Evolutionary conservation across 2,888 invertebrate genomes (phyloP).

Genomic region (Harmothoe impar): DNA sequence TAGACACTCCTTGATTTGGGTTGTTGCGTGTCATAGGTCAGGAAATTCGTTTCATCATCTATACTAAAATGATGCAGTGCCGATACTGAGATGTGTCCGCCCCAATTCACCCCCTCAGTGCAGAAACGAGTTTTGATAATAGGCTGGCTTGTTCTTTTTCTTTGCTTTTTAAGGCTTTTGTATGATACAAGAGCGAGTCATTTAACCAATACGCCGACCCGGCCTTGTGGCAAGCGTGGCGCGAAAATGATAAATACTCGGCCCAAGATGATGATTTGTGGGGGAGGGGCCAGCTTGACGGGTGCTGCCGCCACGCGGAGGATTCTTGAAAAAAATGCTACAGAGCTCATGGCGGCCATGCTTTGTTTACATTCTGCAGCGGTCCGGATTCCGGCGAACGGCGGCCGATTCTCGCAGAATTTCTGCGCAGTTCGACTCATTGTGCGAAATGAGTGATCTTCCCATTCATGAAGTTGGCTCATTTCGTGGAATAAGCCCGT

Average conservation of each 20-base stretch:
- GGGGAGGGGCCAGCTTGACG: conserved; percentile 34
- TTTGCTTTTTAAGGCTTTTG: background rate
- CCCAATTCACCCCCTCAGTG: background rate
- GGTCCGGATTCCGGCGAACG: background rate
- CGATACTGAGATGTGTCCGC: no score
- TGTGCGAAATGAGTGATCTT: background rate
- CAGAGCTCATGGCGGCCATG: conserved; percentile 43
- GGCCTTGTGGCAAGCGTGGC: background rate
- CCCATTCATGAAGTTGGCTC: conserved; percentile 25
- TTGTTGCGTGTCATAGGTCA: background rate
- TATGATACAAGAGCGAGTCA: conserved; percentile 6
- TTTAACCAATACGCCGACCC: background rate
- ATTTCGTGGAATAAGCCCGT: background rate
- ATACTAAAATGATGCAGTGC: no score
- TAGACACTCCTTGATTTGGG: background rate
- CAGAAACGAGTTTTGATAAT: background rate
- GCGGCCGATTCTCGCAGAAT: background rate
- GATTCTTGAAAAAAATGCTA: background rate
- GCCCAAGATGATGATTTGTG: conserved; percentile 11
- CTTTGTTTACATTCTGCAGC: conserved; percentile 26
- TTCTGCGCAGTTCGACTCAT: background rate
- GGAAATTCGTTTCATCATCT: background rate
- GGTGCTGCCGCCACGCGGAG: conserved; percentile 45
- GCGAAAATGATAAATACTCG: conserved; percentile 2
- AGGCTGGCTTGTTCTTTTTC: background rate